Evolutionary conservation across 2,797 vertebrate genomes (phyloP), one percentile per base, ranked within the genome.

Genomic region (Pseudomugil gertrudae): DNA sequence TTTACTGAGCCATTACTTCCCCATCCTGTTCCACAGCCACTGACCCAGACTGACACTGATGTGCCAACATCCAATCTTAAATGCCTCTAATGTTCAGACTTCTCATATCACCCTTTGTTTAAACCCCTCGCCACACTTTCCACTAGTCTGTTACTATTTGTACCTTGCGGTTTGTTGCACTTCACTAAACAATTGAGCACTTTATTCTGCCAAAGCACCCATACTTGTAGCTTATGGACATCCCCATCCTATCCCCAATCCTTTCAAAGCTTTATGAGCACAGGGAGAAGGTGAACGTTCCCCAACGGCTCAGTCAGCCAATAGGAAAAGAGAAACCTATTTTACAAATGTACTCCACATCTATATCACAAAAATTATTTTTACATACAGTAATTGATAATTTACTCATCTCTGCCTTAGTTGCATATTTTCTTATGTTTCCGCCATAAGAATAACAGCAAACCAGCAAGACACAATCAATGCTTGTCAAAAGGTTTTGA

Each of bases 51-150:
- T 78, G 86, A 90, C 91, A 90, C 83, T 54, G 75, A 84, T 76
- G 81, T 29, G 60, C 82, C 79, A 86, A 91, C 84, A 89, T 90
- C 88, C 85, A 86, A 87, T 87, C 90, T 91, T 85, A 92, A 94
- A 92, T 83, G 83, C 71, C 76, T 83, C 83, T 84, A 81, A 88
- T 90, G 89, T 86, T 89, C 78, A 74, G 72, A 74, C 68, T 74
- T 60, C 69, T 40, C 58, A 59, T 55, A 73, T 58, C 63, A 68
- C 56, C 73, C 47, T 65, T 58, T 66, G 63, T 68, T 67, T 74
- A 26, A 32, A 17, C 53, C 70, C 47, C 30, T 13, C 33, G 57
- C 65, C 21, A 30, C 61, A 43, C 55, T 66, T 69, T 64, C 40
- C 69, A 69, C 68, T 66, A 62, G 72, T 74, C 84, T 56, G 62